Evolutionary conservation across 2,888 invertebrate genomes (phyloP).

Genomic region (Athrips mouffetella): DNA sequence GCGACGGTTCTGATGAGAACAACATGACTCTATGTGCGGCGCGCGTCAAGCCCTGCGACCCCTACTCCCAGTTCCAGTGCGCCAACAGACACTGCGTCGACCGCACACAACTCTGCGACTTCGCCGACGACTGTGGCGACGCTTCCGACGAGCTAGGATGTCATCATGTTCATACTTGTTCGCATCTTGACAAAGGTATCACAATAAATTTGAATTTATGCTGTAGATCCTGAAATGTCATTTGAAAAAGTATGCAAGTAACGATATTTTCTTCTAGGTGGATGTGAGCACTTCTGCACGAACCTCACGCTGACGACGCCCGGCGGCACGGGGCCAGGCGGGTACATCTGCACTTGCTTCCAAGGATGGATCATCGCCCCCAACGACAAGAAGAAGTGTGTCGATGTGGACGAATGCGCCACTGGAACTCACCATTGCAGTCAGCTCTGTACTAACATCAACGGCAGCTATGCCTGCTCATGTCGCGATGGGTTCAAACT

Average conservation of each 20-base stretch:
- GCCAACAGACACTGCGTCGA: conserved; percentile 92
- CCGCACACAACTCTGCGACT: conserved; percentile 89
- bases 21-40: conserved; percentile 92
- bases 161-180: conserved; percentile 82
- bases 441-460: conserved; percentile 94
- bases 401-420: conserved; percentile 94
- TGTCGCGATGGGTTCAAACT: conserved; percentile 90
- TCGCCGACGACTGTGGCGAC: conserved; percentile 94
- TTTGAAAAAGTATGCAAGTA: conserved; percentile 27
- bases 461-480: conserved; percentile 94
- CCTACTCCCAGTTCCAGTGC: conserved; percentile 90
- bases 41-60: conserved; percentile 87
- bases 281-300: conserved; percentile 95
- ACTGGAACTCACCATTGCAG: conserved; percentile 92
- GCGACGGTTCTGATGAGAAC: conserved; percentile 96
- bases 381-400: conserved; percentile 89
- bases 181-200: conserved; percentile 54
- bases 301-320: conserved; percentile 79
- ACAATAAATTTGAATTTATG: neutral
- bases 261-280: conserved; percentile 76
- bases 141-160: conserved; percentile 94
- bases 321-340: conserved; percentile 67
- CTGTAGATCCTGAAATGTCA: no score
- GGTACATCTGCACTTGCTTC: conserved; percentile 95
- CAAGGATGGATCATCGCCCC: conserved; percentile 90